Base-by-base conservation (phyloP, 1,140 invertebrate species). In the Triops cancriformis region DNA sequence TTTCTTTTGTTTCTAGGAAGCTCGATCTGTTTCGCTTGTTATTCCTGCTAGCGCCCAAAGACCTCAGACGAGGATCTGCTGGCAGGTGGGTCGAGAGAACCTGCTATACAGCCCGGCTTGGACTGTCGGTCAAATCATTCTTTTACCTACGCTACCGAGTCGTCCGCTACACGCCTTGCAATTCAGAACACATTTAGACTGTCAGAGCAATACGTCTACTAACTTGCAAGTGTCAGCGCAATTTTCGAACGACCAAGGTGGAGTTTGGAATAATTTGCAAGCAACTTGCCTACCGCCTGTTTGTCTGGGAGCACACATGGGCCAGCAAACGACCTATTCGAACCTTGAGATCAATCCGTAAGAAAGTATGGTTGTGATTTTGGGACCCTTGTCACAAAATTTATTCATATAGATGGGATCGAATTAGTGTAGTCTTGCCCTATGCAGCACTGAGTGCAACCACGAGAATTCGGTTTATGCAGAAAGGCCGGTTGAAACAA, bases 341-440 rank as follows among this genome's bases (percentile, higher is more conserved):
- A 76, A 41, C 26, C 43, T 51, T n/a, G 75, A 76, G 4, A 23
- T 76, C 27, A 37, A 42, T 45, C 41, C 74, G 41, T 64, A 64
- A 64, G 51, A n/a, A n/a, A 64, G 10, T 64, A n/a, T 9, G 51
- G 51, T 64, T 23, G 14, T 64, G 18, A 23, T 64, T 64, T 23
- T 6, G 14, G 6, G 18, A 9, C 31, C 2, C 7, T 64, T n/a
- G 3, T 64, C 10, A 18, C 14, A 5, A 12, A 64, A 14, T 18
- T 64, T 64, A 12, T 18, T 64, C 18, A n/a, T 64, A 18, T 26
- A 73, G 37, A 14, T 86, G 85, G 86, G 80, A 82, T n/a, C 76
- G 83, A 76, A 79, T 86, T 10, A 86, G 85, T 6, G 79, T 84
- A 27, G 85, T 85, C 0, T 26, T 86, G 9, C 85, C 86, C 0